These are phyloP conservation scores for Girardinus metallicus DNA, from an alignment of 2,797 vertebrate genomes.

Conservation along the genomic window DNA sequence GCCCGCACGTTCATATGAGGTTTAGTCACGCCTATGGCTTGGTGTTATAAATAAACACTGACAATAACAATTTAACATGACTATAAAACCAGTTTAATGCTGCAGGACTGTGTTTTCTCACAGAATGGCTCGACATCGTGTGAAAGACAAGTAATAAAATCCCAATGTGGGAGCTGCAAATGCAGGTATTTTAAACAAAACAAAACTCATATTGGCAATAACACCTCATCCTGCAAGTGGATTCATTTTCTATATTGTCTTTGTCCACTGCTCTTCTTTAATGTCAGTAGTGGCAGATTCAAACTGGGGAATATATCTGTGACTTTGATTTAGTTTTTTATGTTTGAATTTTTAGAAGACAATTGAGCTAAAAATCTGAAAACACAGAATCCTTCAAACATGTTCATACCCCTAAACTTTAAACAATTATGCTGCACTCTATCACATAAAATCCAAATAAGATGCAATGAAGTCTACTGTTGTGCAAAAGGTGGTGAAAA, in stretches of 20 bases:
- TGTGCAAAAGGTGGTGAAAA: not conserved
- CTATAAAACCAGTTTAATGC: slow-evolving; percentile 19
- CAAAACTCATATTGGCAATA: slow-evolving; percentile 11
- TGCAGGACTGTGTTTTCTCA: slow-evolving; percentile 8
- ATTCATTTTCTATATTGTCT: slow-evolving; percentile 30
- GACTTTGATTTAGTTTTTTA: not conserved
- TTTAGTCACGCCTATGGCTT: slow-evolving; percentile 17
- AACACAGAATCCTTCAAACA: not conserved
- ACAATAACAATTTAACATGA: slow-evolving; percentile 3
- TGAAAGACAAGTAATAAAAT: slow-evolving; percentile 27
- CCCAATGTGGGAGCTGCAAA: slow-evolving; percentile 21
- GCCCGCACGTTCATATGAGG: slow-evolving; percentile 9
- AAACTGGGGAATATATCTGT: not conserved
- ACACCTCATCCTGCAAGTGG: slow-evolving; percentile 29
- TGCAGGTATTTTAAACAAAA: slow-evolving; percentile 36
- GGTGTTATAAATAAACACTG: slow-evolving; percentile 15
- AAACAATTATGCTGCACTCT: not conserved
- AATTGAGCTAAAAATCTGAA: not conserved
- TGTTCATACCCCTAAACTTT: not conserved
- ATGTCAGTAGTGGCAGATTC: not conserved
- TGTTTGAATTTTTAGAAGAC: not conserved
- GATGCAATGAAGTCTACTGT: not conserved
- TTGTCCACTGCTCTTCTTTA: slow-evolving; percentile 24
- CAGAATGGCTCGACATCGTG: slow-evolving; percentile 5
- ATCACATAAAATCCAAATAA: not conserved